Evolutionary conservation across 1,140 invertebrate species (phyloP).

Genomic region (Drosophila repleta): DNA sequence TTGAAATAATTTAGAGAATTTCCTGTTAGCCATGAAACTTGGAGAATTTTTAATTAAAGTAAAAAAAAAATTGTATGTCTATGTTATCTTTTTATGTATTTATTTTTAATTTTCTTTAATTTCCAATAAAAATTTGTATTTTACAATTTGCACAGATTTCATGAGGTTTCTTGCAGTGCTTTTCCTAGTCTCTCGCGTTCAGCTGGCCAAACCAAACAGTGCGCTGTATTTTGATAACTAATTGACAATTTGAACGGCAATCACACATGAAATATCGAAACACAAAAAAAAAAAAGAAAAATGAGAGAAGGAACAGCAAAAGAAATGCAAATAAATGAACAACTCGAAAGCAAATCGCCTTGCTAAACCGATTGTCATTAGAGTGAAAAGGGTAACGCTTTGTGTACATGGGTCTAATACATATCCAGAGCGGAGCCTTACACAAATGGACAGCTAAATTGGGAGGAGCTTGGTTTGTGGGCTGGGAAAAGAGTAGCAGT

Average conservation of each 20-base stretch:
- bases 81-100: too few species aligned
- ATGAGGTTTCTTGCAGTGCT: slow-evolving; percentile 2
- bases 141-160: not conserved
- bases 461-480: not conserved
- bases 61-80: too few species aligned
- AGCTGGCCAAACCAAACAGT: slow-evolving; percentile 11
- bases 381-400: slow-evolving; percentile 63
- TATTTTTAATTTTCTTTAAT: too few species aligned
- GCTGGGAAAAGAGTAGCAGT: slow-evolving; percentile 18
- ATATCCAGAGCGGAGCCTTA: slow-evolving; percentile 11
- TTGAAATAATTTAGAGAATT: not conserved
- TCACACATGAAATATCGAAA: slow-evolving; percentile 6
- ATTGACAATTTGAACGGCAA: slow-evolving; percentile 61
- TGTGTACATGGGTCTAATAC: slow-evolving; percentile 19
- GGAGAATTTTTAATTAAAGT: too few species aligned
- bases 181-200: not conserved
- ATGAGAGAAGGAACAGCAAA: slow-evolving; percentile 22
- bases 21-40: too few species aligned
- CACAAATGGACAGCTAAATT: slow-evolving; percentile 49
- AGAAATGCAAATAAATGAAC: slow-evolving; percentile 29
- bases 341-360: slow-evolving; percentile 48
- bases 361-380: slow-evolving; percentile 47
- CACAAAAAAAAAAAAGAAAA: slow-evolving; percentile 8
- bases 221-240: slow-evolving; percentile 64
- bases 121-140: too few species aligned